Evolutionary conservation across 2,888 invertebrate species (phyloP).

Genomic region (Griposia aprilina): DNA sequence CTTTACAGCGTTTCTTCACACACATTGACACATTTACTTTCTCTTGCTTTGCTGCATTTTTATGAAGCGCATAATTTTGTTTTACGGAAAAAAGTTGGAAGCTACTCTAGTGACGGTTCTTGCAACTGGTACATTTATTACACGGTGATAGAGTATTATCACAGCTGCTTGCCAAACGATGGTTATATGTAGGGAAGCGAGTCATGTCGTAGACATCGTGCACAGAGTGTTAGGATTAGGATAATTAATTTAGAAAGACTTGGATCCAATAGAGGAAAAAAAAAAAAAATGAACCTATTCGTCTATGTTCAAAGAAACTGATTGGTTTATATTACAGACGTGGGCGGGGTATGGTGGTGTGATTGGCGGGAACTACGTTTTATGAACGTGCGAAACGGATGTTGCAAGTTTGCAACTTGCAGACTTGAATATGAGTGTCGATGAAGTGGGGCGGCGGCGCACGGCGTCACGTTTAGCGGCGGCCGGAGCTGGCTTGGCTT

Average conservation of each 20-base stretch:
- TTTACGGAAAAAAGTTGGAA: background rate
- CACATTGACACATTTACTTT: background rate
- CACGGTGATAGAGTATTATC: background rate
- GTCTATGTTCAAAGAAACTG: slow-evolving; percentile 1
- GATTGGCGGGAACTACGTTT: background rate
- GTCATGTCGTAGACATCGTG: too few species aligned
- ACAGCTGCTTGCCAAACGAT: too few species aligned
- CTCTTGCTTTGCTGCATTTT: background rate
- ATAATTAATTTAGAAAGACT: background rate
- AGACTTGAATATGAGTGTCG: background rate
- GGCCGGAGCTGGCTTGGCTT: background rate
- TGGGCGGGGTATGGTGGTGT: background rate
- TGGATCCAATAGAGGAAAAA: background rate
- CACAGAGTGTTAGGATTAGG: background rate
- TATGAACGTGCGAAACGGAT: slow-evolving; percentile 25
- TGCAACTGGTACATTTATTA: background rate
- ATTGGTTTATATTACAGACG: background rate
- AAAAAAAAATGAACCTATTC: background rate
- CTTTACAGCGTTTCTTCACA: background rate
- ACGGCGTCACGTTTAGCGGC: background rate
- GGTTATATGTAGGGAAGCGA: too few species aligned
- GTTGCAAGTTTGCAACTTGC: slow-evolving; percentile 35
- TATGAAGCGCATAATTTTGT: background rate
- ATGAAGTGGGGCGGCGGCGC: slow-evolving; percentile 23
- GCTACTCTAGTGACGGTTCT: background rate